Conservation (phyloP, 2,888 invertebrate genomes). For the Catocala sponsa region DNA sequence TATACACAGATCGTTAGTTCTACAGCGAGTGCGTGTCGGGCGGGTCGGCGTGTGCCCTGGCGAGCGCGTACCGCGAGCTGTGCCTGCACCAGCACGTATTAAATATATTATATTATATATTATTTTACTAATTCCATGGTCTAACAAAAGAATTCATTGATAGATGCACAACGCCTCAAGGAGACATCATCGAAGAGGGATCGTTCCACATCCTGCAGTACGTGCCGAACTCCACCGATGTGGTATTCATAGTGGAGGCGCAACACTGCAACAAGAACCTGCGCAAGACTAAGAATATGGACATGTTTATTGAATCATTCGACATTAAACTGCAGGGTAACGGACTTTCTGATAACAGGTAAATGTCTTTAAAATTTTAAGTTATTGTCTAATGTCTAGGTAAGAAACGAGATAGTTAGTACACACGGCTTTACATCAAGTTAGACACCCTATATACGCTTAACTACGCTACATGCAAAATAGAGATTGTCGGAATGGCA, state of each 20-base stretch:
- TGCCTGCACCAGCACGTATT: constrained; percentile 92
- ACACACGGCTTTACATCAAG: too few species aligned
- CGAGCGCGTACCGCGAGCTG: constrained; percentile 93
- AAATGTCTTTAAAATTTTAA: too few species aligned
- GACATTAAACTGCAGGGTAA: constrained; percentile 90
- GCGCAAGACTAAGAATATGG: constrained; percentile 90
- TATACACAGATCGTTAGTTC: too few species aligned
- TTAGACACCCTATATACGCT: too few species aligned
- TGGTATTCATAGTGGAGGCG: constrained; percentile 96
- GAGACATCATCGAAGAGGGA: constrained; percentile 92
- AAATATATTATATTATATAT: too few species aligned
- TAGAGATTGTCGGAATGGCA: too few species aligned
- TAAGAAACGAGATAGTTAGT: too few species aligned
- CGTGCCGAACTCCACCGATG: constrained; percentile 92
- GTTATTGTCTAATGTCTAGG: too few species aligned
- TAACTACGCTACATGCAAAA: too few species aligned
- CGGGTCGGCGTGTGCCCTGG: constrained; percentile 91
- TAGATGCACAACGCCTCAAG: constrained; percentile 92
- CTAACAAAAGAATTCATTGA: neutral
- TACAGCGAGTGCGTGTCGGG: constrained; percentile 88
- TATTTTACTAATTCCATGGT: too few species aligned
- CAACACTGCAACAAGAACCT: constrained; percentile 93
- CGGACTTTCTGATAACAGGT: constrained; percentile 91
- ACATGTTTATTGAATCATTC: constrained; percentile 90
- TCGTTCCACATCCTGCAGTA: constrained; percentile 90